Evolutionary conservation across 1,140 invertebrate species (phyloP).

Genomic region (Drosophila subobscura): DNA sequence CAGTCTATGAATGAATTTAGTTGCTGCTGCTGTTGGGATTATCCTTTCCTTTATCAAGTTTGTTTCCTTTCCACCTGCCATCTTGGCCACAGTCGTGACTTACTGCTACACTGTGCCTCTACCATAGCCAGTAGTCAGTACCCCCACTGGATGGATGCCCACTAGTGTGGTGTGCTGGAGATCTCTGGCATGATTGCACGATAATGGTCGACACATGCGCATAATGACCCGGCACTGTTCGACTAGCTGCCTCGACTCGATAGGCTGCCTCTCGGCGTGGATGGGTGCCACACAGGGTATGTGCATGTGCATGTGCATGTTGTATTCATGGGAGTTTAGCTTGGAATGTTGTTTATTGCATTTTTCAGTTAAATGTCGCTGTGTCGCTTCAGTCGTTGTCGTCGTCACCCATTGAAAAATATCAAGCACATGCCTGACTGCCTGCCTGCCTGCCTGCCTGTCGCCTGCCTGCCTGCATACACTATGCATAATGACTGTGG

Average conservation of each 20-base stretch:
- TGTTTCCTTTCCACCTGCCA: too few species aligned
- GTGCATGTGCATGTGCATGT: constrained; percentile 11
- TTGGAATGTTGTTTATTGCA: constrained; percentile 79
- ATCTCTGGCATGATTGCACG: constrained; percentile 38
- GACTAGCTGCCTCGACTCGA: constrained; percentile 14
- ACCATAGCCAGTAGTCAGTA: too few species aligned
- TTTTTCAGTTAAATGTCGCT: constrained; percentile 70
- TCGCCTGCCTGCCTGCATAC: constrained; percentile 14
- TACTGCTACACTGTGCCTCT: too few species aligned
- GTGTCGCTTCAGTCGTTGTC: neutral
- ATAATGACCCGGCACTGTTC: constrained; percentile 59
- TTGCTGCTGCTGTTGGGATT: too few species aligned
- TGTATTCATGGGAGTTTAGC: constrained; percentile 49
- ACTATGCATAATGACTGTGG: constrained; percentile 67
- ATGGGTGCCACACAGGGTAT: constrained; percentile 15
- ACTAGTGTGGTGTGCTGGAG: neutral
- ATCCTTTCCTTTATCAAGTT: too few species aligned
- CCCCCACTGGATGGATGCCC: too few species aligned
- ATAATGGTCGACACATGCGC: constrained; percentile 58
- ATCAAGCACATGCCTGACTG: constrained; percentile 9
- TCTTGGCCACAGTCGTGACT: too few species aligned
- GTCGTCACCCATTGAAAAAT: neutral
- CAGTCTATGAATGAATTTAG: too few species aligned
- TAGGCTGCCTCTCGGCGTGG: neutral
- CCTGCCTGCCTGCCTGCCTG: constrained; percentile 2